Evolutionary conservation across 2,797 vertebrate genomes (phyloP).

Genomic region (Benthosema pterotum): DNA sequence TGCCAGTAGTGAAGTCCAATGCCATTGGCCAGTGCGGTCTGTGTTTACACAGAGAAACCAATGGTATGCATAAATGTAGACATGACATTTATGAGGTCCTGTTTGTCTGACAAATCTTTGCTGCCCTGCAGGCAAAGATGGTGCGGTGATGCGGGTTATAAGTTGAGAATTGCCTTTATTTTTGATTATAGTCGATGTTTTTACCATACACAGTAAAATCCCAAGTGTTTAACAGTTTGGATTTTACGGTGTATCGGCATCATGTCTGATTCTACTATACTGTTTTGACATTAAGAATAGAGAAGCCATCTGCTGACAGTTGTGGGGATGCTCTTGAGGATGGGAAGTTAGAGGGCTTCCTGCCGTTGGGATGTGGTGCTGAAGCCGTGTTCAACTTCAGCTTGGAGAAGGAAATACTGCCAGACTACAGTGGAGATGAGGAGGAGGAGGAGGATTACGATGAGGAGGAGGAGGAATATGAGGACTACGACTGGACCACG

Average conservation of each 20-base stretch:
- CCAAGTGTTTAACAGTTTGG: no score
- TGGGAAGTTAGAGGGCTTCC: conserved; percentile 59
- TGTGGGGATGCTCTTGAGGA: conserved; percentile 68
- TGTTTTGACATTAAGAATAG: conserved; percentile 78
- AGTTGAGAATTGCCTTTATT: conserved; percentile 21
- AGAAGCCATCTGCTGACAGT: conserved; percentile 65
- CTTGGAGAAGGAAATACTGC: conserved; percentile 53
- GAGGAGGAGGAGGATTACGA: conserved; percentile 23
- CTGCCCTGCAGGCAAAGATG: conserved; percentile 71
- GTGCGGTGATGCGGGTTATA: conserved; percentile 62
- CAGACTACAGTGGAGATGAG: conserved; percentile 56
- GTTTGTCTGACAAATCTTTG: conserved; percentile 73
- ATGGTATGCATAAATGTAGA: conserved; percentile 76
- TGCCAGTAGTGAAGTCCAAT: conserved; percentile 40
- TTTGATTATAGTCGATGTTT: conserved; percentile 30
- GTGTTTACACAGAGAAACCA: conserved; percentile 50
- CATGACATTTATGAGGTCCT: conserved; percentile 70
- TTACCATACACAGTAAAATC: conserved; percentile 29
- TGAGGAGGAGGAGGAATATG: conserved; percentile 12
- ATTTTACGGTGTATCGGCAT: conserved; percentile 36
- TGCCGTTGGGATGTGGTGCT: conserved; percentile 68
- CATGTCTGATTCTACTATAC: conserved; percentile 70
- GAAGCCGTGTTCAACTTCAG: conserved; percentile 72
- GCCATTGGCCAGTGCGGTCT: conserved; percentile 50
- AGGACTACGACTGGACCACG: conserved; percentile 14